phyloP scores from a whole-genome alignment of 2,113 vertebrate species.

The Eulemur rufifrons region DNA sequence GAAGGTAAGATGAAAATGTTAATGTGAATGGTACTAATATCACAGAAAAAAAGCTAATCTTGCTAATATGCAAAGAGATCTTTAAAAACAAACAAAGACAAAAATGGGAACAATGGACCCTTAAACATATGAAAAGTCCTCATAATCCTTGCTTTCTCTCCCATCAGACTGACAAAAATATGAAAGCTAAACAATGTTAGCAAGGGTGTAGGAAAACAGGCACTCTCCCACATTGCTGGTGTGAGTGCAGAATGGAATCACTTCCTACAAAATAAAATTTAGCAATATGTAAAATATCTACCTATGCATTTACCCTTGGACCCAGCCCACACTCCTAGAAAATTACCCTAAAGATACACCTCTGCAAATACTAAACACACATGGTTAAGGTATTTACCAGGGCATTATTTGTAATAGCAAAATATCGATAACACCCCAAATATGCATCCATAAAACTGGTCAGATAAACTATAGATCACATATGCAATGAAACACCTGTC shows the following conservation, averaged over 20 bases:
- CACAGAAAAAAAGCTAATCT: background rate
- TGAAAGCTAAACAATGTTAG: background rate
- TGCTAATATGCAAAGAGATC: background rate
- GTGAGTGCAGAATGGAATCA: background rate
- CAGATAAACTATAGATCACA: background rate
- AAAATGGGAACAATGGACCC: background rate
- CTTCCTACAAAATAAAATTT: background rate
- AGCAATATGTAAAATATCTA: background rate
- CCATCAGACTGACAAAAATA: background rate
- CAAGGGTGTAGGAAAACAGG: background rate
- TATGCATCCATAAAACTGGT: background rate
- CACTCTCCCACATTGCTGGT: background rate
- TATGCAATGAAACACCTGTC: background rate
- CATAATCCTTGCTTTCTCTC: background rate
- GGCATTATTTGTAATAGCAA: background rate
- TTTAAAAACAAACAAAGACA: background rate
- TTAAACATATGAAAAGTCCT: background rate
- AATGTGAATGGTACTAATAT: background rate
- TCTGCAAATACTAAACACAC: background rate
- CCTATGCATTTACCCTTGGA: background rate
- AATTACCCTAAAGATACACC: background rate
- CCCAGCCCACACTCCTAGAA: background rate
- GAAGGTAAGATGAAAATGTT: background rate
- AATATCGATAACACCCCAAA: background rate
- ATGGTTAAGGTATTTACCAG: background rate